Conservation (phyloP, 2,113 vertebrate genomes). For the Barnardius zonarius region DNA sequence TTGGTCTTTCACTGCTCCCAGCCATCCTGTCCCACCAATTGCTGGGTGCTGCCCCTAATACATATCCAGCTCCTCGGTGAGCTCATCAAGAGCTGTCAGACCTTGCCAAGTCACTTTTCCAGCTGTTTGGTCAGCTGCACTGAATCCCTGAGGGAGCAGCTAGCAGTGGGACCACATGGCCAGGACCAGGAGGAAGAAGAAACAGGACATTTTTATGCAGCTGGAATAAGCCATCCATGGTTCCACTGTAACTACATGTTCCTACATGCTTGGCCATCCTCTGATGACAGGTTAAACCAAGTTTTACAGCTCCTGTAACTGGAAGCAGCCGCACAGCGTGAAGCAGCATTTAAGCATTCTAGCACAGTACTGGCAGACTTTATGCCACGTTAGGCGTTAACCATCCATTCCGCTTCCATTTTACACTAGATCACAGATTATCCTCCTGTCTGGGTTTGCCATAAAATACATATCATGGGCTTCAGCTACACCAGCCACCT, state of each 20-base stretch:
- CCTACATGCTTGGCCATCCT: background rate
- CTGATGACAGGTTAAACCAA: background rate
- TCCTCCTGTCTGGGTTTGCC: background rate
- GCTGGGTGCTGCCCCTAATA: background rate
- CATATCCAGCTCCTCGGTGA: accelerated
- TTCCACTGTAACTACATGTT: background rate
- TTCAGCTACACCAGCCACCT: background rate
- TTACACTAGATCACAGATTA: background rate
- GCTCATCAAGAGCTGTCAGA: background rate
- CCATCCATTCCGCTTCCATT: background rate
- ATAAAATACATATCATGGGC: background rate
- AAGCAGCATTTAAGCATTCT: background rate
- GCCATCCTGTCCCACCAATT: background rate
- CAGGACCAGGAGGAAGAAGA: background rate
- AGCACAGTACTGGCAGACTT: background rate
- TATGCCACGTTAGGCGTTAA: background rate
- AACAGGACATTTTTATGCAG: background rate
- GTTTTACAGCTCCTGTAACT: background rate
- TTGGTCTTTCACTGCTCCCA: background rate
- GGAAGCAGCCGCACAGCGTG: background rate
- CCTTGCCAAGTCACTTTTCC: background rate
- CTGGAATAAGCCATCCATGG: background rate
- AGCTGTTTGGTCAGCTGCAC: background rate
- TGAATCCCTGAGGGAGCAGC: background rate
- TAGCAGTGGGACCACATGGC: background rate